phyloP scores from a whole-genome alignment of 2,888 invertebrate genomes.

The Melinopterus prodromus region DNA sequence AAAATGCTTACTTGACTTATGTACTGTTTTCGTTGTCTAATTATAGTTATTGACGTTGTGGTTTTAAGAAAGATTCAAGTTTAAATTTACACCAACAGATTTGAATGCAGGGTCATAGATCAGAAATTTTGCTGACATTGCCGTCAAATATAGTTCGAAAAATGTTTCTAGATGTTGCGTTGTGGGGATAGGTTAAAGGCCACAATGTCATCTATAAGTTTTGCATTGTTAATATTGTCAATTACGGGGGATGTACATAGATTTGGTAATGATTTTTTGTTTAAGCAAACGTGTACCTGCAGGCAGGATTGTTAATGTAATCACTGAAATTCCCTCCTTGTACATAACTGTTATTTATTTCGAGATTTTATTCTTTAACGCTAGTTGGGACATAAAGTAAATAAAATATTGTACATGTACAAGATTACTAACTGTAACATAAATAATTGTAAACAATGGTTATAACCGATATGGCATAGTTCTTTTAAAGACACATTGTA shows the following conservation, averaged over 20 bases:
- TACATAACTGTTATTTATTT: constrained; percentile 52
- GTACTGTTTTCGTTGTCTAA: not conserved
- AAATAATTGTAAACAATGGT: constrained; percentile 12
- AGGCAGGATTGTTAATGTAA: constrained; percentile 44
- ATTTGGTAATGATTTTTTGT: constrained; percentile 32
- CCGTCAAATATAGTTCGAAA: no score
- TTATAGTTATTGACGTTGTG: constrained; percentile 8
- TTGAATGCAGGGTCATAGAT: not conserved
- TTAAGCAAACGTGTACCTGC: constrained; percentile 43
- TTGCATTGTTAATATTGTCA: constrained; percentile 41
- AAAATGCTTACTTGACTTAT: no score
- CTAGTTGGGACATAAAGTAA: constrained; percentile 33
- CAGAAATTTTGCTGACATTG: not conserved
- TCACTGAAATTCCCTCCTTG: constrained; percentile 53
- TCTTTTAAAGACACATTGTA: constrained; percentile 14
- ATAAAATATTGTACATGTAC: constrained; percentile 23
- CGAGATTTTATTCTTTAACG: constrained; percentile 57
- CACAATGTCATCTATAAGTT: constrained; percentile 28
- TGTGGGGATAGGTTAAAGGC: constrained; percentile 21
- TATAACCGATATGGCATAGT: constrained; percentile 14
- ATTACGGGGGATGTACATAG: constrained; percentile 43
- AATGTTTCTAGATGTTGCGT: no score
- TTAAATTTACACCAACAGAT: not conserved
- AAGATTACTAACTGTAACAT: constrained; percentile 18
- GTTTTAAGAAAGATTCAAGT: not conserved